These are phyloP conservation scores for Hirundo rustica DNA, from an alignment of 2,797 vertebrate genomes.

Conservation along the genomic window DNA sequence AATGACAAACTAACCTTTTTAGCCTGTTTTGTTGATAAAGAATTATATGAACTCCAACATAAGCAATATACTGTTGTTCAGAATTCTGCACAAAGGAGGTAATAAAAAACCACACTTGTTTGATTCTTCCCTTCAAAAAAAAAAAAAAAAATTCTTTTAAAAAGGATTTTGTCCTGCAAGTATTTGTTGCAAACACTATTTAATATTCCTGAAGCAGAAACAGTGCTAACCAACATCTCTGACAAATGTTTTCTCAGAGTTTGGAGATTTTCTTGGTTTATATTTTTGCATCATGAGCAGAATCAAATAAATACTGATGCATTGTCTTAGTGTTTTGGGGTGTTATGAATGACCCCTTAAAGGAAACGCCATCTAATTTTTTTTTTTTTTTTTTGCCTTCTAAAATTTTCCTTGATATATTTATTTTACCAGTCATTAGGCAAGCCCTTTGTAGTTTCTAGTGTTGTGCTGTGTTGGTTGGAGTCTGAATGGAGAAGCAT, in stretches of 20 bases:
- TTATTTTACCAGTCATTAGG: not conserved
- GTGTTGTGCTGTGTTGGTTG: not conserved
- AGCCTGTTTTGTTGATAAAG: not conserved
- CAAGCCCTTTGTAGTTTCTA: not conserved
- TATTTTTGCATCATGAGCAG: not conserved
- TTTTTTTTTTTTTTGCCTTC: not conserved
- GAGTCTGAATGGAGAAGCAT: not conserved
- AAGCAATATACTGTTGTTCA: not conserved
- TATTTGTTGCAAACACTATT: not conserved
- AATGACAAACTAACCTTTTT: not conserved
- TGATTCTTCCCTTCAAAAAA: not conserved
- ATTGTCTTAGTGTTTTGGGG: not conserved
- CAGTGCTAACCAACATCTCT: not conserved
- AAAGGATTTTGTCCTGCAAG: fast-evolving
- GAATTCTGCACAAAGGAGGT: not conserved
- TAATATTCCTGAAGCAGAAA: not conserved
- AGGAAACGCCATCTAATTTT: not conserved
- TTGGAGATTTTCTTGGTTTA: not conserved
- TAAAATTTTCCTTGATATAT: not conserved
- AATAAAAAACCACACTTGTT: not conserved
- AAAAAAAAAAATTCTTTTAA: not conserved
- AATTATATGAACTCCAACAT: not conserved
- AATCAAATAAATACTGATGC: not conserved
- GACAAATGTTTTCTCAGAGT: not conserved
- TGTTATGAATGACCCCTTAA: not conserved